A percentile compares a stretch with the other conserved stretches of the same genome.
phyloP scores from a whole-genome alignment of 1,140 invertebrate genomes.

The Drosophila teissieri region DNA sequence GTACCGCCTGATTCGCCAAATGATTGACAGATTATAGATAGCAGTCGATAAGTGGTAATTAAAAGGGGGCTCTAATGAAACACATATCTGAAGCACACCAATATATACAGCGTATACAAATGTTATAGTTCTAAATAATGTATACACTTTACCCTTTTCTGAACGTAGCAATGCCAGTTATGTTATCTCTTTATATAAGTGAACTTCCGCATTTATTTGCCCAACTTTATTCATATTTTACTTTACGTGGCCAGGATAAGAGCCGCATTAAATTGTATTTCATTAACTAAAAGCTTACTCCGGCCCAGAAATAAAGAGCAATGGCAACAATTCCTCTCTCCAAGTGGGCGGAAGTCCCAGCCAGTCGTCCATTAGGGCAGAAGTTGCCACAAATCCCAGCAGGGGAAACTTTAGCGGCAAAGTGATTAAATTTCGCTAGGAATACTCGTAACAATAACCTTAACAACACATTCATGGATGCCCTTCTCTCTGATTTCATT shows the following conservation, averaged over 20 bases:
- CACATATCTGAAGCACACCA: too few relatives aligned
- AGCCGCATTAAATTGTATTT: conserved; percentile 64
- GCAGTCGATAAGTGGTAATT: conserved; percentile 20
- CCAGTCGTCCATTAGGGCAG: conserved; percentile 61
- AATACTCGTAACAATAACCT: conserved; percentile 62
- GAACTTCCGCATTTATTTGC: neutral
- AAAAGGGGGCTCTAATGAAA: neutral
- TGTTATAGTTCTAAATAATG: neutral
- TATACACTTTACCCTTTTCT: neutral
- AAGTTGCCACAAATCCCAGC: conserved; percentile 51
- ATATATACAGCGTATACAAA: too few relatives aligned
- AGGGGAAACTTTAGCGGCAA: conserved; percentile 44
- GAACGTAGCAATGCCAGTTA: neutral
- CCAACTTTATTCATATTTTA: conserved; percentile 39
- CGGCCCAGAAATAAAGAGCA: conserved; percentile 17
- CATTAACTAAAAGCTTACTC: conserved; percentile 73
- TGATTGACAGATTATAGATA: conserved; percentile 53
- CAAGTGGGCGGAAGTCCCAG: conserved; percentile 62
- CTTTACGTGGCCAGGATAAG: conserved; percentile 1
- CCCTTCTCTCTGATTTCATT: conserved; percentile 2
- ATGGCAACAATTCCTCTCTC: conserved; percentile 21
- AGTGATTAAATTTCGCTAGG: conserved; percentile 74
- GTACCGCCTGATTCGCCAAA: neutral
- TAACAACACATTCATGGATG: conserved; percentile 38
- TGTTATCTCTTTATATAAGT: neutral